Conservation (phyloP, 2,113 vertebrate genomes). For the Cinclus mexicanus region DNA sequence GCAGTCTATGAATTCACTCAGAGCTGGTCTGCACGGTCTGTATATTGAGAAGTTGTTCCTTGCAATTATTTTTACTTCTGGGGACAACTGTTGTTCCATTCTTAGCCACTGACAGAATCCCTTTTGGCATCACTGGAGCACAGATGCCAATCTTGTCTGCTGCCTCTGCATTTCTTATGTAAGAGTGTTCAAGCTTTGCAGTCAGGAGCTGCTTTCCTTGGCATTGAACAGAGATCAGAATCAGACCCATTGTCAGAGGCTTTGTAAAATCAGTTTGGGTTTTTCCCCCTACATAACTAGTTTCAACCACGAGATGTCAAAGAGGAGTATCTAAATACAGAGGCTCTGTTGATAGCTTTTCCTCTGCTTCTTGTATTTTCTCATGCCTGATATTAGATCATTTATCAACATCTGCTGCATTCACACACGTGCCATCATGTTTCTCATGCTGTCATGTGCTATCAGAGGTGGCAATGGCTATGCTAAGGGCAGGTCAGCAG, state of each 20-base stretch:
- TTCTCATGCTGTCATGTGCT: neutral
- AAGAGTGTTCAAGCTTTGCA: neutral
- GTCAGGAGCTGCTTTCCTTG: neutral
- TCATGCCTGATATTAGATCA: neutral
- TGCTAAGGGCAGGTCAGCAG: neutral
- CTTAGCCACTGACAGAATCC: neutral
- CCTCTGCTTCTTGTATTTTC: neutral
- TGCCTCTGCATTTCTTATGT: neutral
- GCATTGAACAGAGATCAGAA: neutral
- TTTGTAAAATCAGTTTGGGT: neutral
- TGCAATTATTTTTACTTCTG: neutral
- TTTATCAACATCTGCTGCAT: neutral
- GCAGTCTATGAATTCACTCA: neutral
- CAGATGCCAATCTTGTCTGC: neutral
- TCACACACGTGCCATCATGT: fast-evolving
- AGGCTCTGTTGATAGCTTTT: neutral
- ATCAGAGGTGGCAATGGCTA: neutral
- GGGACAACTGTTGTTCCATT: neutral
- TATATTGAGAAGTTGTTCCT: neutral
- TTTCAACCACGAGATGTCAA: neutral
- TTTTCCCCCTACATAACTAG: neutral
- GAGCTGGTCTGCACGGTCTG: neutral
- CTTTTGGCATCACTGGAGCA: neutral
- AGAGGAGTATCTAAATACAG: neutral
- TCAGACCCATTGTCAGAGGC: neutral